These are phyloP conservation scores for Oryzias javanicus DNA, from an alignment of 2,113 vertebrate species.

Conservation along the genomic window DNA sequence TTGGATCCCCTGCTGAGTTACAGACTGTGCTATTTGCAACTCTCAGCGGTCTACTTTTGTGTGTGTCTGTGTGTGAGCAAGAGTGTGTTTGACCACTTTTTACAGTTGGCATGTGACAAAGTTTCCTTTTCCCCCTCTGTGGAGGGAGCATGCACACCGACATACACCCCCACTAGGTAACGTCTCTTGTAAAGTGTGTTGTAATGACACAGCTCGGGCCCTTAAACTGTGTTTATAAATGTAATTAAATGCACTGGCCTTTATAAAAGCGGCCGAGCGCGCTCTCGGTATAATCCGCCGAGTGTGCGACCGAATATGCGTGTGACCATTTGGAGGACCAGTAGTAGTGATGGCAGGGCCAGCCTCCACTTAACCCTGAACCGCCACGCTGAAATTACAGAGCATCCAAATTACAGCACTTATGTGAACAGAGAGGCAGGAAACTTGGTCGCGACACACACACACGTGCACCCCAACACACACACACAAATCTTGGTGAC, in stretches of 20 bases:
- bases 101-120: slow-evolving; percentile 48
- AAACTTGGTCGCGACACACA: slow-evolving; percentile 43
- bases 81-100: slow-evolving; percentile 22
- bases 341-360: slow-evolving; percentile 56
- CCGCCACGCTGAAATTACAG: slow-evolving; percentile 71
- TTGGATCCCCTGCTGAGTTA: slow-evolving; percentile 63
- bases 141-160: slow-evolving; percentile 10
- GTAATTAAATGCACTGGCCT: slow-evolving; percentile 73
- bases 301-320: slow-evolving; percentile 34
- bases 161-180: slow-evolving; percentile 9
- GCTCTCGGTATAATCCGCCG: slow-evolving; percentile 46
- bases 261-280: slow-evolving; percentile 64
- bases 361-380: slow-evolving; percentile 73
- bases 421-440: slow-evolving; percentile 54
- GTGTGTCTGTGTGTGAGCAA: slow-evolving; percentile 20
- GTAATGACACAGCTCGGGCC: slow-evolving; percentile 69
- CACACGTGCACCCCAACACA: no score
- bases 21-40: slow-evolving; percentile 64
- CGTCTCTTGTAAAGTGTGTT: slow-evolving; percentile 61
- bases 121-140: slow-evolving; percentile 38
- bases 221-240: slow-evolving; percentile 76
- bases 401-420: slow-evolving; percentile 72
- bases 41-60: slow-evolving; percentile 37
- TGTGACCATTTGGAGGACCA: slow-evolving; percentile 58
- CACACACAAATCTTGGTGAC: slow-evolving; percentile 35